phyloP scores from a whole-genome alignment of 1,140 invertebrate genomes.

The Harlomillsia oculata region DNA sequence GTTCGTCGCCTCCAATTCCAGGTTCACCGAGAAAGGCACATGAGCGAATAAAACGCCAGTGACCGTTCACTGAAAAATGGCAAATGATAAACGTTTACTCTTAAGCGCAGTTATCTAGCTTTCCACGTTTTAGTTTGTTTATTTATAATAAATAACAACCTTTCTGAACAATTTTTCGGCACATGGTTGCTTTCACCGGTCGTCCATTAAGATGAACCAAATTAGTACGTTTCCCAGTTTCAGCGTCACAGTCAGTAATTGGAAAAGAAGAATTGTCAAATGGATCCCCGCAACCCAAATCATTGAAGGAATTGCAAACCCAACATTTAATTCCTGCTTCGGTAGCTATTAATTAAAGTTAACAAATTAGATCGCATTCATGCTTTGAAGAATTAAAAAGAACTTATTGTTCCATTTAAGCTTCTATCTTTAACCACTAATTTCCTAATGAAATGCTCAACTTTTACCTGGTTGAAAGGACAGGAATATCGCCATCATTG shows the following conservation, averaged over 20 bases:
- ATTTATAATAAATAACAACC: constrained; percentile 44
- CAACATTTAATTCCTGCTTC: constrained; percentile 70
- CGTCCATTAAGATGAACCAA: constrained; percentile 55
- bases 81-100: constrained; percentile 2
- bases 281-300: constrained; percentile 83
- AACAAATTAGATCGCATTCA: background rate
- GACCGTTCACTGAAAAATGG: constrained; percentile 62
- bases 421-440: background rate
- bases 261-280: constrained; percentile 82
- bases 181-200: constrained; percentile 68
- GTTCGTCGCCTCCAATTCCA: constrained; percentile 76
- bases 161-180: constrained; percentile 86
- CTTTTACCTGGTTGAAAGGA: background rate
- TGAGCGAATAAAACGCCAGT: constrained; percentile 79
- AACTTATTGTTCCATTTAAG: background rate
- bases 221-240: constrained; percentile 39
- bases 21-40: constrained; percentile 84
- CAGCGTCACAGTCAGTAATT: constrained; percentile 70
- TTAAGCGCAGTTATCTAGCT: no score
- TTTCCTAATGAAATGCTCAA: background rate
- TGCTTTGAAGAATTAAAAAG: background rate
- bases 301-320: constrained; percentile 76
- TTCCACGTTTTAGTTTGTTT: no score
- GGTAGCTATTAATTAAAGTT: background rate
- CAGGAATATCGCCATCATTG: no score